phyloP scores from a whole-genome alignment of 1,140 invertebrate genomes.

The Triops longicaudatus region DNA sequence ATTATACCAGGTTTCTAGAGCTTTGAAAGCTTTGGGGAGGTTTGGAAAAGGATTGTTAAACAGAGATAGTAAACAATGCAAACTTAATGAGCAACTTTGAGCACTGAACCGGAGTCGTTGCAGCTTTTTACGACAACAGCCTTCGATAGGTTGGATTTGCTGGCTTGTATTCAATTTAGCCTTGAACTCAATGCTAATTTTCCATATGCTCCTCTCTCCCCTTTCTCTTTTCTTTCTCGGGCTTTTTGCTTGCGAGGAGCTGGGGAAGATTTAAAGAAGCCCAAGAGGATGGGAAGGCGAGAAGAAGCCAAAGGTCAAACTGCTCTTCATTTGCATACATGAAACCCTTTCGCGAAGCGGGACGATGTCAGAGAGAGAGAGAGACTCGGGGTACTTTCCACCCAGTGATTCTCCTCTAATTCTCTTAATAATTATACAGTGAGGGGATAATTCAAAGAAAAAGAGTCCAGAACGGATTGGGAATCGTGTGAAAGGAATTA shows the following conservation, averaged over 20 bases:
- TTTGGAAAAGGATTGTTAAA: too few species aligned
- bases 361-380: background rate
- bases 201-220: slow-evolving; percentile 5
- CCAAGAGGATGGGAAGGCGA: background rate
- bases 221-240: background rate
- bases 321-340: background rate
- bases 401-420: background rate
- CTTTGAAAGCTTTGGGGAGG: too few species aligned
- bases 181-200: slow-evolving; percentile 12
- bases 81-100: background rate
- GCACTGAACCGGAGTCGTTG: background rate
- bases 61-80: background rate
- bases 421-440: background rate
- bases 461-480: background rate
- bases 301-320: background rate
- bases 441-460: background rate
- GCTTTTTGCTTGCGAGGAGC: background rate
- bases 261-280: too few species aligned
- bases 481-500: slow-evolving; percentile 1
- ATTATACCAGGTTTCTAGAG: too few species aligned
- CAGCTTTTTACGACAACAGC: background rate
- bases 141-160: background rate
- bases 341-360: background rate
- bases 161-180: slow-evolving; percentile 15
- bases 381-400: background rate